Evolutionary conservation across 37 sponge, comb jelly and placozoan species (phyloP).

Genomic region (Agelas oroides): DNA sequence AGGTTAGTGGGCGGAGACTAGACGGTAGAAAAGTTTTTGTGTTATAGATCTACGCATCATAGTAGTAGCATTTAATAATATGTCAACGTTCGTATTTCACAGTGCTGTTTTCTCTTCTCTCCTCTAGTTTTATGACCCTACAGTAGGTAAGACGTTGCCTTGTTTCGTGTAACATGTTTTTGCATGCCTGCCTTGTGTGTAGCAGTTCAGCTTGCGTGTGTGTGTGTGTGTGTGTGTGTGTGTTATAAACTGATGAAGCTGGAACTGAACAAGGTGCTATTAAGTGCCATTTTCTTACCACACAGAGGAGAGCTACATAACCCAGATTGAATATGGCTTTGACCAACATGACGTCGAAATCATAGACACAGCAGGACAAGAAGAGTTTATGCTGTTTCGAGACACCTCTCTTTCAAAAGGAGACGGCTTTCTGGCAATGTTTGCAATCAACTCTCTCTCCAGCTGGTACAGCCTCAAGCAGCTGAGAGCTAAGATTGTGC

Average conservation of each 20-base stretch:
- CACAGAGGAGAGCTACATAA: conserved; percentile 84
- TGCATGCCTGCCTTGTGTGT: no score
- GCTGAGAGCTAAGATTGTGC: conserved; percentile 72
- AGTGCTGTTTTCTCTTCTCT: no score
- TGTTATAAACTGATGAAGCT: no score
- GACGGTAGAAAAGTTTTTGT: no score
- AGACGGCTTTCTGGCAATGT: conserved; percentile 87
- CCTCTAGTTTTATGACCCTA: conserved; percentile 88
- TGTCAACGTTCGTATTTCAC: no score
- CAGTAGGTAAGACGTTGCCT: conserved; percentile 66
- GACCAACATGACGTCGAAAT: conserved; percentile 83
- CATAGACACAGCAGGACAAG: conserved; percentile 94
- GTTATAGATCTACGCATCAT: no score
- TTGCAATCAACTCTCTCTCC: conserved; percentile 79
- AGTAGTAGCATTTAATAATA: no score
- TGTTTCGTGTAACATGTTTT: no score
- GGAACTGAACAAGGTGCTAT: no score
- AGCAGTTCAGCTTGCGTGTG: no score
- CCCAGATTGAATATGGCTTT: conserved; percentile 82
- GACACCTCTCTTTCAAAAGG: conserved; percentile 82
- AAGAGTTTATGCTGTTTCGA: conserved; percentile 86
- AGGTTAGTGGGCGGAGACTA: no score
- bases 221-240: no score
- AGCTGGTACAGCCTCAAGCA: conserved; percentile 79
- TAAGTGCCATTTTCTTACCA: not conserved